These are phyloP conservation scores for Tupiocoris notatus DNA, from an alignment of 2,888 invertebrate species.

Conservation along the genomic window DNA sequence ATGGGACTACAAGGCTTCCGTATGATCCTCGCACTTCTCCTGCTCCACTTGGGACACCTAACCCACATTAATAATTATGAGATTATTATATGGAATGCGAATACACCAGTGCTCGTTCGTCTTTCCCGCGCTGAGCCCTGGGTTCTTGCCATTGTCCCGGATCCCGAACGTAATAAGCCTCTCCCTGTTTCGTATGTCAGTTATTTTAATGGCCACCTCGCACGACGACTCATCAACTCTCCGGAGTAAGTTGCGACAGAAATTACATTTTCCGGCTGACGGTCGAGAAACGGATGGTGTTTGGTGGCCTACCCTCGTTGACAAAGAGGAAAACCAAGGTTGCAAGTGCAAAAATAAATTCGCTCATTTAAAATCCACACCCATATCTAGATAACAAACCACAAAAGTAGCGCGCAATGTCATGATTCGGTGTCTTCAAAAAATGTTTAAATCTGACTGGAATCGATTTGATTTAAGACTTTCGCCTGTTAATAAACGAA, in stretches of 20 bases:
- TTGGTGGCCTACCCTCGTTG: too few species aligned
- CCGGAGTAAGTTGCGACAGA: neutral
- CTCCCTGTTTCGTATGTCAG: neutral
- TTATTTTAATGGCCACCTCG: slow-evolving; percentile 5
- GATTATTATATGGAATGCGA: slow-evolving; percentile 29
- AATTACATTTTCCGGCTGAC: neutral
- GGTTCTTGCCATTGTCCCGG: slow-evolving; percentile 1
- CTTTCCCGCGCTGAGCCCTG: slow-evolving; percentile 1
- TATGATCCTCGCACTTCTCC: neutral
- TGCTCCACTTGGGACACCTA: neutral
- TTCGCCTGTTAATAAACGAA: too few species aligned
- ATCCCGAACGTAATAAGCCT: slow-evolving; percentile 4
- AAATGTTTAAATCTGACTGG: too few species aligned
- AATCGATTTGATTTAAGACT: too few species aligned
- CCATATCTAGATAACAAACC: too few species aligned
- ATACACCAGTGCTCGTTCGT: slow-evolving; percentile 9
- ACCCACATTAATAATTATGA: slow-evolving; percentile 28
- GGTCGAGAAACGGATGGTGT: too few species aligned
- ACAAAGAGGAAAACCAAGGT: too few species aligned
- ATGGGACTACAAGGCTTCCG: slow-evolving; percentile 23
- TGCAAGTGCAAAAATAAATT: too few species aligned
- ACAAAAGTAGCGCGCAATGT: too few species aligned
- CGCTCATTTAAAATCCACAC: too few species aligned
- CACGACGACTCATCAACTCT: neutral
- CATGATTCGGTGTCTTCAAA: too few species aligned